Evolutionary conservation across 1,140 invertebrate species (phyloP).

Genomic region (Panagrolaimus sp.): DNA sequence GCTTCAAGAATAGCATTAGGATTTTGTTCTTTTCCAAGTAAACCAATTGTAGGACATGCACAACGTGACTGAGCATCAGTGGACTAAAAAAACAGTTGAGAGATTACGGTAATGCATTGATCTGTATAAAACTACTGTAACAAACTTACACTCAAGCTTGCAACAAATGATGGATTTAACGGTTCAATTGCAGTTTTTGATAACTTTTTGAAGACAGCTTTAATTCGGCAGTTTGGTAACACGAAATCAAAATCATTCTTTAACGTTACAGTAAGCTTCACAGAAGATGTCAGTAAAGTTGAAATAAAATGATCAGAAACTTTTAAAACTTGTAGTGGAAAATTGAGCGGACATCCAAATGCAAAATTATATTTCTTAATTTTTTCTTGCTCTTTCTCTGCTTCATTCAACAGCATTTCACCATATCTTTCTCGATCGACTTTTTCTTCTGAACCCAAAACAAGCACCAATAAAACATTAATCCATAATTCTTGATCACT

Average conservation of each 20-base stretch:
- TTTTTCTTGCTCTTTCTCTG: too few relatives aligned
- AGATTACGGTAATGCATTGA: too few relatives aligned
- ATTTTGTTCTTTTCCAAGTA: neutral
- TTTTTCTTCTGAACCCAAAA: neutral
- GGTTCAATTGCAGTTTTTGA: neutral
- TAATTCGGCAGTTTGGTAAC: neutral
- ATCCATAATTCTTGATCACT: neutral
- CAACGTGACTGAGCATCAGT: neutral
- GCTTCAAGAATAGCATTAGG: neutral
- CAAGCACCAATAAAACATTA: constrained; percentile 3
- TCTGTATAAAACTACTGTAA: too few relatives aligned
- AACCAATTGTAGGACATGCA: neutral
- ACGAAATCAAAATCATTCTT: neutral
- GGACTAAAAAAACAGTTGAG: neutral
- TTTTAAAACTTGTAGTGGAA: neutral
- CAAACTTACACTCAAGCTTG: too few relatives aligned
- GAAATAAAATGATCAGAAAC: constrained; percentile 4
- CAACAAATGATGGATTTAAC: neutral
- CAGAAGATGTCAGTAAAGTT: neutral
- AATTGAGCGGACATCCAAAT: neutral
- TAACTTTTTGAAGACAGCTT: constrained; percentile 9
- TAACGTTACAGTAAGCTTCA: neutral
- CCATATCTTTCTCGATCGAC: neutral
- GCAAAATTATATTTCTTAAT: neutral
- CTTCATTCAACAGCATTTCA: too few relatives aligned